Evolutionary conservation across 92 coral and sea anemone species (phyloP).

Genomic region (Epizoanthus rinbou): DNA sequence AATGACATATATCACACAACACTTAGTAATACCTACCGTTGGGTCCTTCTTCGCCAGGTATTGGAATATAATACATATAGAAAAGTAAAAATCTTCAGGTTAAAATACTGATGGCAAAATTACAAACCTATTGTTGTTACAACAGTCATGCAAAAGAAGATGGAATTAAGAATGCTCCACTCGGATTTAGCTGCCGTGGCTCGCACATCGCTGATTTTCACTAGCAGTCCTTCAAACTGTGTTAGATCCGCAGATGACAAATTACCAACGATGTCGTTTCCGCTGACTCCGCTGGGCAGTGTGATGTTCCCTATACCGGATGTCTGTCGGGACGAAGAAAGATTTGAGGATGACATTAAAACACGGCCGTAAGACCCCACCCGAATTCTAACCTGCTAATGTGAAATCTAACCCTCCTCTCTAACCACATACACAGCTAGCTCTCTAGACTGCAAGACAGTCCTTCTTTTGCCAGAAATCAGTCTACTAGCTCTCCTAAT

Average conservation of each 20-base stretch:
- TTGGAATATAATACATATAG: too few relatives aligned
- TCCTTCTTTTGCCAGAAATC: too few relatives aligned
- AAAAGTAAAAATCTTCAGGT: too few relatives aligned
- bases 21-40: too few relatives aligned
- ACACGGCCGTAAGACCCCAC: not conserved
- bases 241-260: conserved; percentile 66
- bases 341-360: not conserved
- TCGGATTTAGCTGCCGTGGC: conserved; percentile 65
- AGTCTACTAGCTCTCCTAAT: too few relatives aligned
- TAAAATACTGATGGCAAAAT: too few relatives aligned
- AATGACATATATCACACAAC: not conserved
- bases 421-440: too few relatives aligned
- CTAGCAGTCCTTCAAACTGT: conserved; percentile 60
- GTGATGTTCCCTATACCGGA: conserved; percentile 62
- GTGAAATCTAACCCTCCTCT: too few relatives aligned
- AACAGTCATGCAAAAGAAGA: conserved; percentile 87
- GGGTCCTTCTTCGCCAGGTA: too few relatives aligned
- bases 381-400: not conserved
- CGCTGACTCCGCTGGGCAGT: conserved; percentile 33
- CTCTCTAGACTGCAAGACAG: too few relatives aligned
- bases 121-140: conserved; percentile 84
- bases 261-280: conserved; percentile 60
- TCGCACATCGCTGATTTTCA: conserved; percentile 57
- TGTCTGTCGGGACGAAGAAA: conserved; percentile 58
- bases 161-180: conserved; percentile 78